Evolutionary conservation across 2,113 vertebrate species (phyloP).

Genomic region (Nannobrachium achirus): DNA sequence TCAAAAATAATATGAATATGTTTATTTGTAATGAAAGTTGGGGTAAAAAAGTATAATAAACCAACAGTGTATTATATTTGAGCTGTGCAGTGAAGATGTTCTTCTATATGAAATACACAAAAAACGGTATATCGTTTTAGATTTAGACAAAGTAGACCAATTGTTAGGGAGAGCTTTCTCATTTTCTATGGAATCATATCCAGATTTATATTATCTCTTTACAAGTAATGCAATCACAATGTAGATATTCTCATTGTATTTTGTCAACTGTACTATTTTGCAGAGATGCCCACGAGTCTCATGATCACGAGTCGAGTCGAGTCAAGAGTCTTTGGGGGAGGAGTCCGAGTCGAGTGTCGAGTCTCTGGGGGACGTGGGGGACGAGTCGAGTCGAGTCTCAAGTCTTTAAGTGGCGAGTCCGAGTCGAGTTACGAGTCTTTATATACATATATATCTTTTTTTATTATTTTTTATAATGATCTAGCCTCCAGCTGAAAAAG

Average conservation of each 20-base stretch:
- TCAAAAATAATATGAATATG: constrained; percentile 60
- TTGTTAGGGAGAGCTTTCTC: constrained; percentile 89
- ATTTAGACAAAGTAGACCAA: constrained; percentile 90
- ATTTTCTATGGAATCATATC: constrained; percentile 92
- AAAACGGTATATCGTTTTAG: constrained; percentile 88
- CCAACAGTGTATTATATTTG: constrained; percentile 91
- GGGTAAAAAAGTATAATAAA: constrained; percentile 85
- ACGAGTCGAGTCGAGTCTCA: too few species aligned
- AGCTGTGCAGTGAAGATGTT: constrained; percentile 95
- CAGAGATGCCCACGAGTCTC: too few species aligned
- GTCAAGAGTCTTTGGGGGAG: too few species aligned
- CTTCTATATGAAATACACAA: constrained; percentile 90
- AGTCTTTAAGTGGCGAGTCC: too few species aligned
- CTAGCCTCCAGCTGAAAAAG: too few species aligned
- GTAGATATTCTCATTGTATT: constrained; percentile 89
- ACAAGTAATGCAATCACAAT: constrained; percentile 89
- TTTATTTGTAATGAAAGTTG: constrained; percentile 82
- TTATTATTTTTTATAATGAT: too few species aligned
- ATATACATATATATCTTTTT: too few species aligned
- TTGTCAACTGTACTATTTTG: constrained; percentile 89
- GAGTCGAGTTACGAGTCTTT: too few species aligned
- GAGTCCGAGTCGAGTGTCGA: too few species aligned
- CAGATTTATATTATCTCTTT: constrained; percentile 93
- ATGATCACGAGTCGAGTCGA: too few species aligned
- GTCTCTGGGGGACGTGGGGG: too few species aligned